These are phyloP conservation scores for Sebastes steindachneri DNA, from an alignment of 2,797 vertebrate species.

Conservation along the genomic window DNA sequence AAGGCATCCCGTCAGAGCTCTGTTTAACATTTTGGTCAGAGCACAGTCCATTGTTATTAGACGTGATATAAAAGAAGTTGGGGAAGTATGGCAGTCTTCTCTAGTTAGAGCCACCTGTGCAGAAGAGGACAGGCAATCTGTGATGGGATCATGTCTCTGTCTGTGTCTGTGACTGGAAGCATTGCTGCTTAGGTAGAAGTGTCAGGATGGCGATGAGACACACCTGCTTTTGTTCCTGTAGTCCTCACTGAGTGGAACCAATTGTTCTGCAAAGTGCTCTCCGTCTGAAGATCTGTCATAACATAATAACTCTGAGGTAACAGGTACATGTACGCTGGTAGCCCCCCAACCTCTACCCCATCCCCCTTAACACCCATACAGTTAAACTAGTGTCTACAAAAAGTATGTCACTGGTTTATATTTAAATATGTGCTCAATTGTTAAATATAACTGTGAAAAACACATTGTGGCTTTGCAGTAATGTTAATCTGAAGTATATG, in stretches of 20 bases:
- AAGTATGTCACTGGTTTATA: not conserved
- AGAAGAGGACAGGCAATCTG: slow-evolving; percentile 4
- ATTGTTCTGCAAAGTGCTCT: slow-evolving; percentile 50
- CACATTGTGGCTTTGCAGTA: not conserved
- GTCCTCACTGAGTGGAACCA: slow-evolving; percentile 45
- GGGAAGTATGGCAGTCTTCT: not conserved
- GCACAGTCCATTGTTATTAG: not conserved
- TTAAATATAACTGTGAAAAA: not conserved
- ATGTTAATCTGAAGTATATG: not conserved
- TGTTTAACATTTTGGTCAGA: slow-evolving; percentile 31
- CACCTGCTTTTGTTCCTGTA: slow-evolving; percentile 53
- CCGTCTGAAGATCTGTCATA: slow-evolving; percentile 42
- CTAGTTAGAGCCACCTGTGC: not conserved
- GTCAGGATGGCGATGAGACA: slow-evolving; percentile 51
- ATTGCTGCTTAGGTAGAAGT: slow-evolving; percentile 24
- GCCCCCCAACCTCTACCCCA: not conserved
- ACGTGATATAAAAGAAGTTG: not conserved
- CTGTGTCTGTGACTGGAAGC: not conserved
- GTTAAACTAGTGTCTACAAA: not conserved
- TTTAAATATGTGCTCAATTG: not conserved
- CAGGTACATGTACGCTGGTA: not conserved
- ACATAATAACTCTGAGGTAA: slow-evolving; percentile 13
- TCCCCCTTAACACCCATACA: not conserved
- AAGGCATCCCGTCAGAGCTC: slow-evolving; percentile 16
- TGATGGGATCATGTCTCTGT: not conserved